Percentiles rank a stretch among this genome's conserved stretches.
phyloP scores from a whole-genome alignment of 1,140 invertebrate species.

The Calliphora vicina region DNA sequence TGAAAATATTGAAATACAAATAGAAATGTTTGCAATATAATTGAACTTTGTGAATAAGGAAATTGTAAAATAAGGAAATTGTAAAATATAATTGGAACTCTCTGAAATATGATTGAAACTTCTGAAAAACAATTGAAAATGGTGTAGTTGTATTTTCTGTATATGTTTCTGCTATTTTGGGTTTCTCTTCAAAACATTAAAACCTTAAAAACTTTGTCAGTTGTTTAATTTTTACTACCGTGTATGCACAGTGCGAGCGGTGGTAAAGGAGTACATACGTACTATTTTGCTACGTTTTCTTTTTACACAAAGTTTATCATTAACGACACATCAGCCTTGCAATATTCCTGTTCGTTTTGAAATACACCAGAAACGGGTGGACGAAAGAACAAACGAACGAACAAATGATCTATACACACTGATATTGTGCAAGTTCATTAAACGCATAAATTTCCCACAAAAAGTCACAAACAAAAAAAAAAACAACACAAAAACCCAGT shows the following conservation, averaged over 20 bases:
- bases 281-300: background rate
- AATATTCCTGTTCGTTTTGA: background rate
- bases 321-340: background rate
- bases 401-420: background rate
- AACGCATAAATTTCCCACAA: slow-evolving; percentile 4
- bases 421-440: background rate
- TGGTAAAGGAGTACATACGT: too few relatives aligned
- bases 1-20: too few relatives aligned
- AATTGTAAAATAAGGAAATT: too few relatives aligned
- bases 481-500: too few relatives aligned
- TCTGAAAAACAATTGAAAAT: too few relatives aligned
- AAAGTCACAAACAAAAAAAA: background rate
- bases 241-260: background rate
- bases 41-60: too few relatives aligned
- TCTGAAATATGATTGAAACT: too few relatives aligned
- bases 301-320: background rate
- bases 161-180: too few relatives aligned
- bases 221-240: background rate
- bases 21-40: too few relatives aligned
- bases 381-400: background rate
- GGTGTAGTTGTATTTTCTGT: too few relatives aligned
- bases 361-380: background rate
- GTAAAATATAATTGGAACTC: too few relatives aligned
- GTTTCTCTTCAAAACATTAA: too few relatives aligned
- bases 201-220: background rate